Evolutionary conservation across 1,140 invertebrate genomes (phyloP).

Genomic region (Matsumurasca onukii): DNA sequence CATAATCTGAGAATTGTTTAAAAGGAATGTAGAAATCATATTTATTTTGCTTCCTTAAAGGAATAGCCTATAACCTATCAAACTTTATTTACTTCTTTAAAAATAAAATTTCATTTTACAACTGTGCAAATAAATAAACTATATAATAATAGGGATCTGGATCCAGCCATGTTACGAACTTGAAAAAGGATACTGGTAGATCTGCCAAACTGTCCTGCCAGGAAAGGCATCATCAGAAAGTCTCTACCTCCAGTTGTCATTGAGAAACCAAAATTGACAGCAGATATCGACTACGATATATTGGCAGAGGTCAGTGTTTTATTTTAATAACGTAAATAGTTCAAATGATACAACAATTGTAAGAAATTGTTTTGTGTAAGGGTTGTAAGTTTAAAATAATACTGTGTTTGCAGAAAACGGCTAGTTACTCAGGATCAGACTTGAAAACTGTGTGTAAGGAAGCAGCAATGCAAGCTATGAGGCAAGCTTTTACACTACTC

Average conservation of each 20-base stretch:
- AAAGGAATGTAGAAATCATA: no score
- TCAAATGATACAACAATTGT: background rate
- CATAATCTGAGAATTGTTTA: no score
- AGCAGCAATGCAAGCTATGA: constrained; percentile 65
- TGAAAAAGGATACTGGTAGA: constrained; percentile 79
- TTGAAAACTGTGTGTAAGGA: constrained; percentile 89
- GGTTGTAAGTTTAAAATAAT: no score
- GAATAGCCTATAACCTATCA: no score
- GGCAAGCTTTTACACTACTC: constrained; percentile 42
- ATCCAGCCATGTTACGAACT: constrained; percentile 82
- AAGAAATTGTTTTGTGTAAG: background rate
- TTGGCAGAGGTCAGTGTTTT: constrained; percentile 51
- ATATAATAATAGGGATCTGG: constrained; percentile 76
- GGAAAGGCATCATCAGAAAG: constrained; percentile 36
- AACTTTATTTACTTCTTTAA: no score
- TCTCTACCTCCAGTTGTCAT: constrained; percentile 46
- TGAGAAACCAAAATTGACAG: constrained; percentile 41
- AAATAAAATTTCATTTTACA: no score
- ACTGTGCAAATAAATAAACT: no score
- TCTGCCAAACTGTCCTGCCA: constrained; percentile 35
- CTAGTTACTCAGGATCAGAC: constrained; percentile 85
- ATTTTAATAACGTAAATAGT: background rate
- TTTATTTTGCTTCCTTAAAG: no score
- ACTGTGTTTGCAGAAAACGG: constrained; percentile 58
- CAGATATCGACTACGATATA: constrained; percentile 55